Evolutionary conservation across 2,113 vertebrate genomes (phyloP).

Genomic region (Emberiza fucata): DNA sequence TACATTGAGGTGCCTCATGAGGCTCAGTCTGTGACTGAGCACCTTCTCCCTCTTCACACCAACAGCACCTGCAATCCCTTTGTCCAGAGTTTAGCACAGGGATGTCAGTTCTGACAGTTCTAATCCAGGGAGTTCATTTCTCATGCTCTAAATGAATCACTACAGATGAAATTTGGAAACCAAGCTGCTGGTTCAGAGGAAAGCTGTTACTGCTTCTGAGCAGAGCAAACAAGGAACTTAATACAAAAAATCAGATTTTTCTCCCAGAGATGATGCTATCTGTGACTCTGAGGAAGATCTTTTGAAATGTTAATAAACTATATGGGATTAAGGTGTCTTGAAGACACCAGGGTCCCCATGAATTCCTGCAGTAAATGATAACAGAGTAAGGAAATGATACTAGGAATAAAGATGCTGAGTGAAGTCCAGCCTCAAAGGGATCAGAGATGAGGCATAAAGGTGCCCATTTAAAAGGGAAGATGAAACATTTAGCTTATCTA

Average conservation of each 20-base stretch:
- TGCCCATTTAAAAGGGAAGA: background rate
- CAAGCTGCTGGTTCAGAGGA: background rate
- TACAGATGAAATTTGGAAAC: background rate
- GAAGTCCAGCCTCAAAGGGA: background rate
- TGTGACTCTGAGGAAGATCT: background rate
- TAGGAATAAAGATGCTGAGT: background rate
- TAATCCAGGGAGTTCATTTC: background rate
- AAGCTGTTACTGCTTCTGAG: rapidly evolving
- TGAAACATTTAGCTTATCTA: background rate
- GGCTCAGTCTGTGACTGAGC: background rate
- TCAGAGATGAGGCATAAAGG: background rate
- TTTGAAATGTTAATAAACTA: background rate
- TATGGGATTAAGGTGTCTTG: background rate
- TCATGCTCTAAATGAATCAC: background rate
- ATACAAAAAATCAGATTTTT: background rate
- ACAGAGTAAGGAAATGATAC: background rate
- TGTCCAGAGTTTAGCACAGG: background rate
- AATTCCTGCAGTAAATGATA: background rate
- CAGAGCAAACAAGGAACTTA: background rate
- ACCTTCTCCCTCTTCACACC: background rate
- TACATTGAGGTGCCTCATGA: background rate
- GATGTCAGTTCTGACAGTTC: background rate
- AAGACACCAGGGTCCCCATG: background rate
- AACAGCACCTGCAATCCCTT: background rate
- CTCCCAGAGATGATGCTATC: background rate